Base-by-base conservation (phyloP, 2,888 invertebrate species). In the Argyresthia albistria region DNA sequence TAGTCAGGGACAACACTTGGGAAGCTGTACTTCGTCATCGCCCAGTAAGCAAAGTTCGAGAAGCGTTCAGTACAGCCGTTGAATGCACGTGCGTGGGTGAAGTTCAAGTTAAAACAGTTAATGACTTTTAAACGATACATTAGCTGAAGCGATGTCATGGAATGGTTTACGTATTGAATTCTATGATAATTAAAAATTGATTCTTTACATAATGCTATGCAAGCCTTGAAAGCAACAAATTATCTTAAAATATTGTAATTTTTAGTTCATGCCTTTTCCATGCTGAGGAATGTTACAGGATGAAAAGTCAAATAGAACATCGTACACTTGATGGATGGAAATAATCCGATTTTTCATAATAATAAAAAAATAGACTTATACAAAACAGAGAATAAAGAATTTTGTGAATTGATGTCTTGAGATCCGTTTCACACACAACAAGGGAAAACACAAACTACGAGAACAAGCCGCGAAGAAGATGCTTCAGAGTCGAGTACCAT, bases 11-110 rank as follows among this genome's bases (percentile, higher is more conserved):
- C 77, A 78, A 76, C 80, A 79, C 11, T 45, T 14, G 15, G n/a
- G 12, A 36, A 35, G 16, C 14, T 68, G 70, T 61, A 70, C 73
- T 76, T 77, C 80, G 83, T 81, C 82, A 77, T 69, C 68, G 71
- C 67, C 76, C 76, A 57, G 59, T 56, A 66, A 73, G 72, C 70
- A 16, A 10, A 45, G n/a, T 49, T 37, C 42, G 36, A 37, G 37
- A 46, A 51, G 54, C 55, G 48, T 52, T 52, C 43, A 53, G 47
- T 53, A 48, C 48, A 48, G 48, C 48, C 25, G 25, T 25, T 25
- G 25, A 12, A 42, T 12, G 42, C 42, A 6, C 42, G 12, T 42
- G 42, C 42, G 12, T 42, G 42, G 42, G 11, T 42, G 11, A 42
- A 42, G 42, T 11, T 43, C n/a, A 45, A 42, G 12, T 42, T 11